A percentile compares a stretch with the other conserved stretches of the same genome.
These are phyloP conservation scores for Cyphomyrus plagiostoma DNA, from an alignment of 2,113 vertebrate species.

Conservation along the genomic window DNA sequence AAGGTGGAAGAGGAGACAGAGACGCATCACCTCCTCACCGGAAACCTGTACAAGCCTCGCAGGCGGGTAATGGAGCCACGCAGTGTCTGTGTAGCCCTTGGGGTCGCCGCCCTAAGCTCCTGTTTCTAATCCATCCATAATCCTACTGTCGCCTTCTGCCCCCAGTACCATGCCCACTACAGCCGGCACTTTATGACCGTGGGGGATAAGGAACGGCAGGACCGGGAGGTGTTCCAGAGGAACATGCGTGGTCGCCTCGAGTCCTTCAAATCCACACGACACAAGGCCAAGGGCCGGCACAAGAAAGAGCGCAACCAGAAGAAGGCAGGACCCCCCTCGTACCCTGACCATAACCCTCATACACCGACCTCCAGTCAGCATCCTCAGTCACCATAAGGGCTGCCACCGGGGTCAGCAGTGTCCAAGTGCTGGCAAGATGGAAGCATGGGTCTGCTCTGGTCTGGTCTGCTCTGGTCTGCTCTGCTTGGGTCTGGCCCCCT, in stretches of 20 bases:
- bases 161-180: conserved; percentile 89
- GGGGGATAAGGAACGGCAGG: conserved; percentile 84
- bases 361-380: neutral
- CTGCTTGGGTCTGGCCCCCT: neutral
- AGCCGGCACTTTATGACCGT: conserved; percentile 91
- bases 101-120: neutral
- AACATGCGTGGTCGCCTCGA: conserved; percentile 93
- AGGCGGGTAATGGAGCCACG: conserved; percentile 60
- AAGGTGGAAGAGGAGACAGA: conserved; percentile 82
- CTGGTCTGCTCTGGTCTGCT: neutral
- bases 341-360: too few species aligned
- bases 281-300: conserved; percentile 74
- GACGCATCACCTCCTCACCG: conserved; percentile 84
- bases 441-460: neutral
- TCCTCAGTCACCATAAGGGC: neutral
- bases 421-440: neutral
- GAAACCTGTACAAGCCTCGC: conserved; percentile 89
- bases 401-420: neutral
- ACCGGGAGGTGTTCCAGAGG: conserved; percentile 89
- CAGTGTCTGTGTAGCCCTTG: neutral
- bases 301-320: conserved; percentile 80
- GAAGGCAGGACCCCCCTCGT: conserved; percentile 61
- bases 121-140: neutral
- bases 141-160: neutral
- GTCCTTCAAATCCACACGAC: conserved; percentile 83